Base-by-base conservation (phyloP, 2,797 vertebrate species). In the Neosilurus hyrtlii region DNA sequence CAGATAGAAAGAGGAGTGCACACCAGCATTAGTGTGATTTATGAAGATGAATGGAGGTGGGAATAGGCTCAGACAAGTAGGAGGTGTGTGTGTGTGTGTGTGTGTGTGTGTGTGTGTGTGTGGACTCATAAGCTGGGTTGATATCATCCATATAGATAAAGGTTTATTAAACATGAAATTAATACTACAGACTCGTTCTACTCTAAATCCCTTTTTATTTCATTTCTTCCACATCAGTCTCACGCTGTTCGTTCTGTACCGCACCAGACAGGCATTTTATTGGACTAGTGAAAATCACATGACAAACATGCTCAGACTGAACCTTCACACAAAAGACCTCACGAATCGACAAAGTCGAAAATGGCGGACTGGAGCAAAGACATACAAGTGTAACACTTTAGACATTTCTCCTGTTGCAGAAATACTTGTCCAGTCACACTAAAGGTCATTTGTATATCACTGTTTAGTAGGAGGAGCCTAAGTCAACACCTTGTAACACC, bases 31-130 rank as follows among this genome's bases (percentile, higher is more conserved):
- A 80, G 70, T 49, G 56, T 86, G 85, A 83, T 87, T 87, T 84
- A 84, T 74, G 80, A 82, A 82, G 84, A 86, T 82, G 82, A 86
- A 87, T 81, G 72, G 79, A 86, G 77, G 79, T 56, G 82, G 18
- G 67, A 35, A 87, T 84, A 24, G 24, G 71, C 66, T 61, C 43
- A 81, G 82, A 81, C 77, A 37, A 71, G 61, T 11, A 35, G 24
- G 70, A 52, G 35, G 24, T 63, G 35, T n/a, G 26, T 57, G 71
- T 35, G 20, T 37, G 79, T 62, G 72, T 57, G 73, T 74, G 72
- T 62, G 74, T 62, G 73, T 71, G 79, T 82, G 76, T 71, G 71
- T 54, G 49, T 54, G 71, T 54, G 49, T 54, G 71, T 57, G 76
- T 85, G 81, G 63, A 22, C 24, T 56, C 8, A 26, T 73, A 24